A percentile compares a stretch with the other conserved stretches of the same genome.
Evolutionary conservation across 64 coral and sea anemone genomes (phyloP).

Genomic region (Porites lutea): DNA sequence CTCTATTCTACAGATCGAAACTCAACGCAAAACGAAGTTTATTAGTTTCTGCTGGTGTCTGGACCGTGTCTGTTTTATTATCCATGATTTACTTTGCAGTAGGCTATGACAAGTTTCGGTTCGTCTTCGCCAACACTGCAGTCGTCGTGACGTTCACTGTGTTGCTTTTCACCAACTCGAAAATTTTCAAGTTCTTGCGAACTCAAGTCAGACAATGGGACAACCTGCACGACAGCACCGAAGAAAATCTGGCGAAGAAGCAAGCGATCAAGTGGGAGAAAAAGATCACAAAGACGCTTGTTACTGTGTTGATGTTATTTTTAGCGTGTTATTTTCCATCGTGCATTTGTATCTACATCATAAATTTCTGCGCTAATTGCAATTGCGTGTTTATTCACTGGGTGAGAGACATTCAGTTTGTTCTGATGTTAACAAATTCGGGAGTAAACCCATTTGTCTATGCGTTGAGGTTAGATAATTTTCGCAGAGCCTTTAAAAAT

Average conservation of each 20-base stretch:
- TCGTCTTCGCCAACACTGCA: conserved; percentile 85
- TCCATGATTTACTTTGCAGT: conserved; percentile 47
- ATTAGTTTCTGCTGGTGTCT: no score
- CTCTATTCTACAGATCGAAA: no score
- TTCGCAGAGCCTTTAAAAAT: no score
- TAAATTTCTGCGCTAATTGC: not conserved
- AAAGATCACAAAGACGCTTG: conserved; percentile 59
- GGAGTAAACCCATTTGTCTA: no score
- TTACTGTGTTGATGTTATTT: conserved; percentile 73
- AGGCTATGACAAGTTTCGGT: conserved; percentile 69
- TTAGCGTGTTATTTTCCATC: conserved; percentile 73
- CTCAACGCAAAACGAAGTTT: no score
- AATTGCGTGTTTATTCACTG: no score
- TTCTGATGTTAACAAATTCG: no score
- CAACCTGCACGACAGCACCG: conserved; percentile 14
- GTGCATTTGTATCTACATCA: not conserved
- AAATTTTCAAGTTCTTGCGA: conserved; percentile 8
- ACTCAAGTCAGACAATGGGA: conserved; percentile 47
- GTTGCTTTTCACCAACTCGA: conserved; percentile 69
- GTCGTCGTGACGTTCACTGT: conserved; percentile 67
- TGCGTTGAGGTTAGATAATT: no score
- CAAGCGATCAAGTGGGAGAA: no score
- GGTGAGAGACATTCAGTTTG: no score
- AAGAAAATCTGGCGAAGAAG: not conserved
- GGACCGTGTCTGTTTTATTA: no score